Conservation (phyloP, 2,888 invertebrate species). For the Busseola fusca region DNA sequence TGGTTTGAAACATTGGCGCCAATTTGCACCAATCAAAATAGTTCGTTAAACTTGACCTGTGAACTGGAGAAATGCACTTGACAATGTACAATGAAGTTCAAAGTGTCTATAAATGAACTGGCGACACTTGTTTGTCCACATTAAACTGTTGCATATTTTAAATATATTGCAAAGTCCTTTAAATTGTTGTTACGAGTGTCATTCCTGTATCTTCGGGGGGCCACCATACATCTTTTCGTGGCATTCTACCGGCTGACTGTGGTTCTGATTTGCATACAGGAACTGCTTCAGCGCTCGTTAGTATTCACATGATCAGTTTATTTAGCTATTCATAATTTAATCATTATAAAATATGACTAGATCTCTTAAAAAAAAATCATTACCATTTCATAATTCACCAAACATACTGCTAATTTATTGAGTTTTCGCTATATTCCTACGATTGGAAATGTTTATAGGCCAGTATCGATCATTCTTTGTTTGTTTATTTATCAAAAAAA, state of each 20-base stretch:
- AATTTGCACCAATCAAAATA: conserved; percentile 80
- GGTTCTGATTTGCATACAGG: conserved; percentile 42
- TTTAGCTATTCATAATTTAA: conserved; percentile 8
- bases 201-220: conserved; percentile 21
- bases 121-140: conserved; percentile 17
- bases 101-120: conserved; percentile 37
- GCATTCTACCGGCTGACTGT: conserved; percentile 6
- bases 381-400: not conserved
- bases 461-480: not conserved
- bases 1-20: conserved; percentile 65
- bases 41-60: conserved; percentile 74
- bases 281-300: conserved; percentile 31
- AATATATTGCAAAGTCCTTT: conserved; percentile 4
- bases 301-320: conserved; percentile 23
- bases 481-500: not conserved
- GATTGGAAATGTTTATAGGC: not conserved
- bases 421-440: not conserved
- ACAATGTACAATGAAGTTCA: conserved; percentile 52
- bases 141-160: conserved; percentile 12
- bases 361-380: too few species aligned
- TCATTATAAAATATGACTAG: not conserved
- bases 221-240: conserved; percentile 26
- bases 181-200: conserved; percentile 20
- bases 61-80: conserved; percentile 66
- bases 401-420: not conserved